Conservation (phyloP, 2,888 invertebrate species). For the Parelbella ahira region DNA sequence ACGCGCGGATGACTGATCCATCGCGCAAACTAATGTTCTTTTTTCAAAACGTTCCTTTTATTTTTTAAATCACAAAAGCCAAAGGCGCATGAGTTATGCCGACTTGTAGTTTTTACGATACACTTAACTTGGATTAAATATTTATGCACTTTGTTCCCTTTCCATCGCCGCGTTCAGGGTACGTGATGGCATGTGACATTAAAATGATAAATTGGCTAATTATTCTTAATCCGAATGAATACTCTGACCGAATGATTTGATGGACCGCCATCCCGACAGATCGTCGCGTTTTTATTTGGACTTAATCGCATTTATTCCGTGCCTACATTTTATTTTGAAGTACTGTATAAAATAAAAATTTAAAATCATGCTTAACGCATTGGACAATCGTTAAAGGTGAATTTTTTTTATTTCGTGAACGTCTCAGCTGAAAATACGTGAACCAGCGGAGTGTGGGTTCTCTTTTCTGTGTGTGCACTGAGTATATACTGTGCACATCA, state of each 20-base stretch:
- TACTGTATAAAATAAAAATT: slow-evolving; percentile 1
- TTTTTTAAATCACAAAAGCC: slow-evolving; percentile 72
- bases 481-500: slow-evolving; percentile 55
- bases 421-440: background rate
- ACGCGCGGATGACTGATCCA: slow-evolving; percentile 74
- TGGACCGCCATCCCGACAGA: slow-evolving; percentile 52
- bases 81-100: slow-evolving; percentile 72
- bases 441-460: slow-evolving; percentile 4
- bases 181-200: slow-evolving; percentile 80
- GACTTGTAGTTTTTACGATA: slow-evolving; percentile 76
- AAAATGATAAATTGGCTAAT: slow-evolving; percentile 80
- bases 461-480: slow-evolving; percentile 42
- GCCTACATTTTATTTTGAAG: slow-evolving; percentile 29
- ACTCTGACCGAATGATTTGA: slow-evolving; percentile 56
- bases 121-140: slow-evolving; percentile 70
- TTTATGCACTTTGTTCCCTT: slow-evolving; percentile 57
- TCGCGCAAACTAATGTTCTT: slow-evolving; percentile 72
- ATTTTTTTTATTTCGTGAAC: slow-evolving; percentile 5
- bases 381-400: slow-evolving; percentile 3
- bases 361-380: slow-evolving; percentile 1
- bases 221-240: slow-evolving; percentile 75
- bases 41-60: slow-evolving; percentile 59
- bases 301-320: slow-evolving; percentile 38
- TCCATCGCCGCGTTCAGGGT: slow-evolving; percentile 44
- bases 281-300: slow-evolving; percentile 44